A percentile compares a stretch with the other conserved stretches of the same genome.
Evolutionary conservation across 2,888 invertebrate genomes (phyloP).

Genomic region (Byasa hedistus): DNA sequence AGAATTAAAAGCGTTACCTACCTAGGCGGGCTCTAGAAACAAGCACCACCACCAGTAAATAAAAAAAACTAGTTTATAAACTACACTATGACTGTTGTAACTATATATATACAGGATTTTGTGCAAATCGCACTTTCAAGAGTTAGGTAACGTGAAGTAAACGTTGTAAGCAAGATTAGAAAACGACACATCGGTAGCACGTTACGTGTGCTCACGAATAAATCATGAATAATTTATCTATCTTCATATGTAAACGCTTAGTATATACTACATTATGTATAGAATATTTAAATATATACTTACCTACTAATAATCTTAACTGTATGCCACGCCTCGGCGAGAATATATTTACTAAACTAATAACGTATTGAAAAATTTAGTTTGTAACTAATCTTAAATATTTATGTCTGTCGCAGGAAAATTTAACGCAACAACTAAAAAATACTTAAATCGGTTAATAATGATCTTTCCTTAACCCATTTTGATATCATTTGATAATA

Average conservation of each 20-base stretch:
- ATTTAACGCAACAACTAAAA: too few relatives aligned
- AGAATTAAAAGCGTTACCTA: too few relatives aligned
- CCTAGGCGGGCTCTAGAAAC: too few relatives aligned
- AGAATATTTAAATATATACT: constrained; percentile 10
- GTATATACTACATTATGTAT: not conserved
- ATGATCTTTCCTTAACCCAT: too few relatives aligned
- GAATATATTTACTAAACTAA: not conserved
- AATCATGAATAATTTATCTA: constrained; percentile 57
- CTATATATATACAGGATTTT: too few relatives aligned
- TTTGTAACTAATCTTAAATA: not conserved
- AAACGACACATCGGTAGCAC: constrained; percentile 57
- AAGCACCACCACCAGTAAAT: too few relatives aligned
- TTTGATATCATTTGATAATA: too few relatives aligned
- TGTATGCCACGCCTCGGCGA: constrained; percentile 9
- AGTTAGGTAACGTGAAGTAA: not conserved
- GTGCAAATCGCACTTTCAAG: too few relatives aligned
- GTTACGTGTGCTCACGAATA: constrained; percentile 56
- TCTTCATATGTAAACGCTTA: constrained; percentile 33
- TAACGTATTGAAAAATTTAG: not conserved
- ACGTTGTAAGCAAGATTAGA: constrained; percentile 36
- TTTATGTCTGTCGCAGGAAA: not conserved
- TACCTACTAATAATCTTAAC: not conserved
- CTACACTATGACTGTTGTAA: too few relatives aligned
- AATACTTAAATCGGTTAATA: too few relatives aligned
- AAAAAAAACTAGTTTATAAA: too few relatives aligned